Evolutionary conservation across 2,113 vertebrate species (phyloP).

Genomic region (Sylvia atricapilla): DNA sequence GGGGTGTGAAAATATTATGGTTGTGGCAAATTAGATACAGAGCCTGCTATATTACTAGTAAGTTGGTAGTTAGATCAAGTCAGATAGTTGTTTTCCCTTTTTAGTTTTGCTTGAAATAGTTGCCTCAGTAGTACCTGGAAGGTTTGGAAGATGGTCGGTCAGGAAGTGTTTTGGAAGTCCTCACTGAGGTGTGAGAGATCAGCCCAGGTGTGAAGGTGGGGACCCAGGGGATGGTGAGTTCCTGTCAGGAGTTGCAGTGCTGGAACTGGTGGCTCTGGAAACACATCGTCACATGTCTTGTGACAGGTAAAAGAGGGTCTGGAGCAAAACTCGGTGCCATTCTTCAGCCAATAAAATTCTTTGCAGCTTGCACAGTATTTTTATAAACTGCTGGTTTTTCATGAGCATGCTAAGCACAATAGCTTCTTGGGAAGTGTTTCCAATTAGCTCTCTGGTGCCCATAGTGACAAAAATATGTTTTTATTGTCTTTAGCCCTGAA

Average conservation of each 20-base stretch:
- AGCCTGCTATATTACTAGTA: neutral
- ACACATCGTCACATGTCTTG: rapidly evolving
- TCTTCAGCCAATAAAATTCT: neutral
- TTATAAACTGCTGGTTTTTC: neutral
- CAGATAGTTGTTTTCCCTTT: neutral
- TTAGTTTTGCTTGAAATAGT: neutral
- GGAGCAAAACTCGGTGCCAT: neutral
- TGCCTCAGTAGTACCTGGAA: neutral
- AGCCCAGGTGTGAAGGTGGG: neutral
- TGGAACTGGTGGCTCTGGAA: neutral
- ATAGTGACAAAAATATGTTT: neutral
- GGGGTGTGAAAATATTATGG: neutral
- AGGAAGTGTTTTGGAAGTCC: neutral
- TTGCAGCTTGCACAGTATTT: neutral
- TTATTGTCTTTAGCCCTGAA: neutral
- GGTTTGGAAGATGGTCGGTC: neutral
- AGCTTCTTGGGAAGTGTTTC: neutral
- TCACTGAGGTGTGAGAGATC: rapidly evolving
- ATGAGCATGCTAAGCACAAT: neutral
- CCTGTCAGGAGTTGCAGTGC: neutral
- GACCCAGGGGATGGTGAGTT: neutral
- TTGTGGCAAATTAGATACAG: neutral
- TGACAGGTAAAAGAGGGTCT: neutral
- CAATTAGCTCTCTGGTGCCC: neutral
- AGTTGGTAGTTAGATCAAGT: neutral